Base-by-base conservation (phyloP, 2,113 vertebrate genomes). In the Loxodonta africana region DNA sequence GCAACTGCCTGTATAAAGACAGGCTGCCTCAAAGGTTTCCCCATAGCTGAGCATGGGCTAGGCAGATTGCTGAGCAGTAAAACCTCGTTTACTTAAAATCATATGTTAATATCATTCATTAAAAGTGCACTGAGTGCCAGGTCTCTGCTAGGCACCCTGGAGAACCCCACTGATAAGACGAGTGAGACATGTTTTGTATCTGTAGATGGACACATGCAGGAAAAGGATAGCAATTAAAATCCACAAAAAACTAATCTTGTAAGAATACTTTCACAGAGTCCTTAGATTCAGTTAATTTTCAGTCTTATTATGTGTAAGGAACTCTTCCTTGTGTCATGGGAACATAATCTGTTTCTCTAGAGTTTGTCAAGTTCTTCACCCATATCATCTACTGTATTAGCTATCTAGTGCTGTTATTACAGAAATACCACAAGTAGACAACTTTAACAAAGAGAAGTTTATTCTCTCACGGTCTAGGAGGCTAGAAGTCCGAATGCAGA, bases 11-110 rank as follows among this genome's bases (percentile, higher is more conserved):
- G 10, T 26, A 0, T 69, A 76, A 46, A 60, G 37, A 4, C 21
- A 28, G 5, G 2, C 4, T 71, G 0, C 33, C 1, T 57, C 18
- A 69, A 26, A 62, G 10, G 0, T 26, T 60, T 25, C 5, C 10
- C 30, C 30, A 4, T 23, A 73, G 65, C 9, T 48, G 33, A 63
- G 9, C 11, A 14, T 5, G 30, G 63, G 2, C 41, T 23, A 57
- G 7, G 26, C 11, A 78, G 37, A 53, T 48, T 53, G 6, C 46
- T n/a, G 14, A n/a, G 1, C 57, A 74, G 21, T 80, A 53, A 80
- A 63, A 5, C 14, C 14, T 88, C 46, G 21, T 69, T 67, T n/a
- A 76, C 65, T 46, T 88, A 4, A 51, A 85, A 46, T 81, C 51
- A 10, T 60, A 57, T 4, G 2, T 37, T 44, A 44, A 1, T 69